Evolutionary conservation across 2,113 vertebrate species (phyloP), one percentile per base, ranked within the genome.

Genomic region (rabbit (Oryctolagus cuniculus)): DNA sequence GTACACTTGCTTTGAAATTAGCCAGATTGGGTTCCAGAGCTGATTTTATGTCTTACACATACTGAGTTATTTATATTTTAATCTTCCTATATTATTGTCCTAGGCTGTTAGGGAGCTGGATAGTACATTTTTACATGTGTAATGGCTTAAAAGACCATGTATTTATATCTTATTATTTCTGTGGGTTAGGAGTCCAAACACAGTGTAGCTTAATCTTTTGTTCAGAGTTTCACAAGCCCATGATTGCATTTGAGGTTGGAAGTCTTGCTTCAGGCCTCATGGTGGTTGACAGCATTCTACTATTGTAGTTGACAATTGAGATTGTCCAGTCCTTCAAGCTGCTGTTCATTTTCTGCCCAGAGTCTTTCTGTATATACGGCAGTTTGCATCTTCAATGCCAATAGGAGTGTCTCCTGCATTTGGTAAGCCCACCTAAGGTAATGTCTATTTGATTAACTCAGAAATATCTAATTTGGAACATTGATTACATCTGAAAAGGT

Each of bases 261-360:
- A 0, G 22, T 80, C 24, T 2, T 55, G 49, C 49, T 73, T 67
- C 11, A 55, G 27, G 9, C 19, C 69, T 6, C 9, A 13, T 24
- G 24, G 13, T 13, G 53, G 12, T 29, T 25, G 3, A 3, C 12
- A 75, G 21, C 78, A 83, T 19, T 87, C 7, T 87, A 3, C 44
- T 72, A 44, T 49, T 61, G 24, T 15, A 38, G 0, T 44, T 72
- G 8, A 38, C 3, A 25, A 38, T 1, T 25, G 75, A 81, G 15
- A 11, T 0, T 12, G 2, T 38, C 10, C 22, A 6, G 0, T 2
- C 0, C 11, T 17, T 58, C 1, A 81, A 13, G 24, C 1, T 49
- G 0, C 1, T 10, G 2, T 1, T 73, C 10, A 75, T 16, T 34
- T 49, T 2, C 15, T 44, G 5, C 12, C 11, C 19, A 0, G 0